These are phyloP conservation scores for Microdon myrmicae DNA, from an alignment of 2,888 invertebrate genomes.

Conservation along the genomic window DNA sequence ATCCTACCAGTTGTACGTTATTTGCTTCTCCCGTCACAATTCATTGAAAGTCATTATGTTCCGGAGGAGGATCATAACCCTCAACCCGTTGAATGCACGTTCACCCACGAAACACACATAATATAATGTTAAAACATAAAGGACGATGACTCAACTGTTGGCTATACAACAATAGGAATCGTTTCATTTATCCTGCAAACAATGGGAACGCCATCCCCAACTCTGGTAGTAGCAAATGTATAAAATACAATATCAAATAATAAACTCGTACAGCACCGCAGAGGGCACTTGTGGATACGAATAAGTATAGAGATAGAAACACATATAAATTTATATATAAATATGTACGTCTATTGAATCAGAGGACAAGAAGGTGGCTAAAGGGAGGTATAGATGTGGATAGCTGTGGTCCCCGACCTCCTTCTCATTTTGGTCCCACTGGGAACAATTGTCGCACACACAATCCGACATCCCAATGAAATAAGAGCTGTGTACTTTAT, in stretches of 20 bases:
- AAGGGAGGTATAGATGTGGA: conserved; percentile 26
- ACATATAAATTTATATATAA: too few species aligned
- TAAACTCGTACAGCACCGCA: conserved; percentile 52
- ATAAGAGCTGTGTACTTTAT: conserved; percentile 50
- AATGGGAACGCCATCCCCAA: conserved; percentile 46
- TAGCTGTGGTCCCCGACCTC: conserved; percentile 44
- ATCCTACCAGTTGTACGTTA: conserved; percentile 37
- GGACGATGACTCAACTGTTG: conserved; percentile 53
- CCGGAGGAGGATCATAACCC: conserved; percentile 42
- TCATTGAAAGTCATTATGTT: conserved; percentile 49
- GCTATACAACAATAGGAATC: conserved; percentile 52
- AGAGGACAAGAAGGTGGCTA: conserved; percentile 13
- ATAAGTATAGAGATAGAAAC: too few species aligned
- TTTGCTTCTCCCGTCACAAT: conserved; percentile 2
- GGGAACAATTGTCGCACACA: conserved; percentile 33
- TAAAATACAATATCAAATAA: conserved; percentile 53
- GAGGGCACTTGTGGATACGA: conserved; percentile 48
- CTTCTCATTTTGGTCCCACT: conserved; percentile 13
- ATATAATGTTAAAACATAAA: conserved; percentile 52
- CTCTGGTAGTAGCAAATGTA: conserved; percentile 47
- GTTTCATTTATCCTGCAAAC: conserved; percentile 53
- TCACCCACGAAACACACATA: conserved; percentile 43
- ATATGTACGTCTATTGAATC: too few species aligned
- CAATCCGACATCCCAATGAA: conserved; percentile 41
- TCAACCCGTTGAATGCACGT: too few species aligned